These are phyloP conservation scores for Lacerta agilis DNA, from an alignment of 2,797 vertebrate genomes.

Conservation along the genomic window DNA sequence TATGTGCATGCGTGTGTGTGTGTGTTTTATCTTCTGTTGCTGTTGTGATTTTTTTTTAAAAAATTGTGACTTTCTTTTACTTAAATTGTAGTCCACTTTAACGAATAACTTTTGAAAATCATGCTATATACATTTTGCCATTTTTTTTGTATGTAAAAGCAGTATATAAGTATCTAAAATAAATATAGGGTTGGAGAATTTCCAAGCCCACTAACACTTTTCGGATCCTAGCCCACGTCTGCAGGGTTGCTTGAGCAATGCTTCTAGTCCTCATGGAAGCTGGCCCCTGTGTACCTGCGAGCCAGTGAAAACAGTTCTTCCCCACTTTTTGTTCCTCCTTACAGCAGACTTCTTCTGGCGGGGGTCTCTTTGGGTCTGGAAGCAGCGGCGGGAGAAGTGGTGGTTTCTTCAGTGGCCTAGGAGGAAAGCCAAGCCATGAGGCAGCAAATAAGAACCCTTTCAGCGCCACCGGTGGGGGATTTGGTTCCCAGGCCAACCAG, in stretches of 20 bases:
- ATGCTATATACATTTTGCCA: neutral
- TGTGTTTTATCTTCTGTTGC: neutral
- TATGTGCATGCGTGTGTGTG: neutral
- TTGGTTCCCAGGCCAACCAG: conserved; percentile 79
- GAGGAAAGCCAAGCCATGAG: conserved; percentile 96
- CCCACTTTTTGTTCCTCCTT: conserved; percentile 40
- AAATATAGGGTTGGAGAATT: neutral
- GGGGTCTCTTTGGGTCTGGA: conserved; percentile 85
- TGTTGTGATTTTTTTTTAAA: neutral
- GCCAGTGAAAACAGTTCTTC: conserved; percentile 3
- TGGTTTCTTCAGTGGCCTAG: conserved; percentile 95
- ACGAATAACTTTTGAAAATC: neutral
- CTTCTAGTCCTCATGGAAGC: neutral
- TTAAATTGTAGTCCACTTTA: neutral
- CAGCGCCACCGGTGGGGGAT: conserved; percentile 82
- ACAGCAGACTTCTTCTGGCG: conserved; percentile 79
- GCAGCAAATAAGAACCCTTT: conserved; percentile 98
- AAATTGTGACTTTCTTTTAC: neutral
- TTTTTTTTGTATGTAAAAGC: neutral
- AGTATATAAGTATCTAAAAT: neutral
- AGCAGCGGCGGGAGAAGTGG: conserved; percentile 71
- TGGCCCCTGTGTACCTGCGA: neutral
- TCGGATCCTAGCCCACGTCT: neutral
- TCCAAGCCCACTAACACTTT: neutral
- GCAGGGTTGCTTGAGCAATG: neutral